Conservation (phyloP, 2,888 invertebrate species). For the Bhutanitis thaidina region DNA sequence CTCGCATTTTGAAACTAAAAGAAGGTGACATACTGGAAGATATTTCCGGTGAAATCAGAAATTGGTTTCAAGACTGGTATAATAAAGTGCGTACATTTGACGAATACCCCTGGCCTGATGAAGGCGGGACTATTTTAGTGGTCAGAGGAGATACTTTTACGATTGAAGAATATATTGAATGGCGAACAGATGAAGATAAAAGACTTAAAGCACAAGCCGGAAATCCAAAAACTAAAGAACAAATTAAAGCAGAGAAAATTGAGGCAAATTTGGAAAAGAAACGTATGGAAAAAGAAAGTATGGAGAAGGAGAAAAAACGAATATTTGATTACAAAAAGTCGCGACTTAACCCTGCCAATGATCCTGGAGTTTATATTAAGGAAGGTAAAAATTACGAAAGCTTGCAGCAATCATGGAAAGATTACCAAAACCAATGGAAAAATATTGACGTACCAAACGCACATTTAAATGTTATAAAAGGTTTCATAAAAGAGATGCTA, state of each 20-base stretch:
- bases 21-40: slow-evolving; percentile 84
- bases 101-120: slow-evolving; percentile 84
- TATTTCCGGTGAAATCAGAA: slow-evolving; percentile 86
- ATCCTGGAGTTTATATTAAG: slow-evolving; percentile 59
- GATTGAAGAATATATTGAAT: slow-evolving; percentile 78
- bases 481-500: slow-evolving; percentile 82
- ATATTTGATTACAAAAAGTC: slow-evolving; percentile 64
- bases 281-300: slow-evolving; percentile 51
- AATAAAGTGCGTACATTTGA: slow-evolving; percentile 80
- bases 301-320: slow-evolving; percentile 52
- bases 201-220: slow-evolving; percentile 54
- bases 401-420: slow-evolving; percentile 43
- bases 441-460: slow-evolving; percentile 59
- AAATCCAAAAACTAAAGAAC: slow-evolving; percentile 57
- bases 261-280: slow-evolving; percentile 62
- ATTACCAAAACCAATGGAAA: slow-evolving; percentile 60
- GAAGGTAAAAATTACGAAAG: slow-evolving; percentile 42
- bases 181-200: slow-evolving; percentile 51
- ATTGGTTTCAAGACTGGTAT: slow-evolving; percentile 87
- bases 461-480: slow-evolving; percentile 79
- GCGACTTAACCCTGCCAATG: slow-evolving; percentile 66
- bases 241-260: slow-evolving; percentile 65
- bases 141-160: slow-evolving; percentile 80
- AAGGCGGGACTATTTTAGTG: slow-evolving; percentile 84
- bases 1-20: slow-evolving; percentile 67